Evolutionary conservation across 2,797 vertebrate species (phyloP).

Genomic region (Hyperoplus lanceolatus): DNA sequence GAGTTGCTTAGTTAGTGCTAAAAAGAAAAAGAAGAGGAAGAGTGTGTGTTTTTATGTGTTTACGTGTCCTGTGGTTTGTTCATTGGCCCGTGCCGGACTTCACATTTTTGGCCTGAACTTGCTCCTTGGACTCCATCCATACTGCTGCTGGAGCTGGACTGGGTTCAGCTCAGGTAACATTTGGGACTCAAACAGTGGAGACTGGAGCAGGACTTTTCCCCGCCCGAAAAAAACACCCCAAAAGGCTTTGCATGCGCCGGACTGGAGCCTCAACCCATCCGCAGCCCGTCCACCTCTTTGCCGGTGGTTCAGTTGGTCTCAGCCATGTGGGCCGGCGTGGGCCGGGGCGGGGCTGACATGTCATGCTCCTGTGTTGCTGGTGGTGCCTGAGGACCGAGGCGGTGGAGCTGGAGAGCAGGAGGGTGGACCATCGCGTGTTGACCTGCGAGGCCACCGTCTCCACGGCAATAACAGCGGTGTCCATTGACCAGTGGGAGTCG

Average conservation of each 20-base stretch:
- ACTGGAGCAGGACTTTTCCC: constrained; percentile 42
- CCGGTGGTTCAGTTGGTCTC: constrained; percentile 28
- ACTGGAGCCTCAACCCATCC: constrained; percentile 12
- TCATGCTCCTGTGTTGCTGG: constrained; percentile 93
- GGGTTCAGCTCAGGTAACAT: constrained; percentile 26
- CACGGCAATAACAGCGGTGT: constrained; percentile 68
- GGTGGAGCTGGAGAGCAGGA: constrained; percentile 87
- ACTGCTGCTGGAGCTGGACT: constrained; percentile 36
- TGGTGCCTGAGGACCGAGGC: constrained; percentile 92
- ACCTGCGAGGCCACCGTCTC: constrained; percentile 75
- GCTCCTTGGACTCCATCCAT: constrained; percentile 18
- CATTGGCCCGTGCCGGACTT: constrained; percentile 41
- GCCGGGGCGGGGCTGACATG: constrained; percentile 83
- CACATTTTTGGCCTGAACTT: constrained; percentile 48
- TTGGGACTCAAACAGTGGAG: constrained; percentile 21
- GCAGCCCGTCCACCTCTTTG: constrained; percentile 10
- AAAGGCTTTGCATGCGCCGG: constrained; percentile 19
- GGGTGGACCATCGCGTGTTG: constrained; percentile 88
- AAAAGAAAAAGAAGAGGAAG: constrained; percentile 8
- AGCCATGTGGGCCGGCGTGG: constrained; percentile 75
- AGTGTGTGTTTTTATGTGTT: constrained; percentile 28
- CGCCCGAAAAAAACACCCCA: background rate
- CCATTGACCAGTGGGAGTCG: constrained; percentile 76
- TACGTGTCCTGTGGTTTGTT: constrained; percentile 20
- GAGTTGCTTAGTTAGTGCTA: constrained; percentile 55